Evolutionary conservation across 2,888 invertebrate species (phyloP), one percentile per base, ranked within the genome.

Genomic region (Ryuthela nishihirai): DNA sequence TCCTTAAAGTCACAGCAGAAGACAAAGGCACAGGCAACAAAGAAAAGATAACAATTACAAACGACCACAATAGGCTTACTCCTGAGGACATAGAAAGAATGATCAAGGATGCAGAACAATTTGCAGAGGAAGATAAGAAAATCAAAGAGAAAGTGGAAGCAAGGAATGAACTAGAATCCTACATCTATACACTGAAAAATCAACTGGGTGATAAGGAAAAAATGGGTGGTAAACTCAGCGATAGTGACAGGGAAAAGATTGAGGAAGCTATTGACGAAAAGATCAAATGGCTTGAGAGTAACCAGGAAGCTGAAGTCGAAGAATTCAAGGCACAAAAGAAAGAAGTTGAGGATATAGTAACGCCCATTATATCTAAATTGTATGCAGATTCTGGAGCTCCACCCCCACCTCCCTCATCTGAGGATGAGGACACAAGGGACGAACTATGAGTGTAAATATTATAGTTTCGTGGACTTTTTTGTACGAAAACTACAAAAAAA

Each of bases 11-110:
- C 55, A 90, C 94, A 24, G 99, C 99, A 18, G 98, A 99, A 75
- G 98, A 99, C 76, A 99, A 99, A 78, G 98, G 98, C 61, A 98
- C 99, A 39, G 98, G 98, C 55, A 97, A 95, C 79, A 85, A 94
- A 71, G 95, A 99, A 74, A 94, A 98, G 80, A 98, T 99, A 72
- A 93, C 94, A 61, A 99, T 99, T 74, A 97, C 97, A 68, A 98
- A 99, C 72, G 98, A 98, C 72, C 94, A 97, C 76, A 97, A 97
- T 77, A 82, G 97, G 65, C 77, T 99, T 64, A 93, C 94, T 12
- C 97, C 95, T 4, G 98, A 99, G 68, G 98, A 99, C 71, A 99
- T 99, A 68, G 97, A 99, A 73, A 82, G 94, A 64, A 99, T 99
- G 99, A 95, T 99, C 76, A 90, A 90, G 63, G 98, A 99, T 73